A percentile compares a stretch with the other conserved stretches of the same genome.
Conservation (phyloP, 1,140 invertebrate species). For the Drosophila dunni region DNA sequence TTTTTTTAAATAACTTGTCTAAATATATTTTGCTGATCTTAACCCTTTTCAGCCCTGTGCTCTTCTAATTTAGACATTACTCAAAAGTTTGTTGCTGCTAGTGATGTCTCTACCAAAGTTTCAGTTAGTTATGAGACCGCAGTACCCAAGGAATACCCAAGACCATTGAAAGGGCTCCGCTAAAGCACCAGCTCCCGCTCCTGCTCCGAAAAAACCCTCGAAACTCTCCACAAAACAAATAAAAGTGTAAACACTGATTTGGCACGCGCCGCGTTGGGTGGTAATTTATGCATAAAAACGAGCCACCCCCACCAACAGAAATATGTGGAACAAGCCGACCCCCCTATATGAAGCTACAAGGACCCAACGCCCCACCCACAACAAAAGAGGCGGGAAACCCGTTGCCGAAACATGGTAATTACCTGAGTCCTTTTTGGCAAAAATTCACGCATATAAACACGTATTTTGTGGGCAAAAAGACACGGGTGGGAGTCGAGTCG, state of each 20-base stretch:
- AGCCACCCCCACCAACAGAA: not conserved
- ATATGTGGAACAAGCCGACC: constrained; percentile 24
- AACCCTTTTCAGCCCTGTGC: constrained; percentile 2
- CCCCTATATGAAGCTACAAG: not conserved
- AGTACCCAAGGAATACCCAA: constrained; percentile 27
- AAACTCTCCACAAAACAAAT: constrained; percentile 52
- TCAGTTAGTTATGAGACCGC: constrained; percentile 41
- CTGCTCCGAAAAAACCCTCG: not conserved
- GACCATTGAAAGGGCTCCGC: constrained; percentile 2
- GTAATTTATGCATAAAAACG: constrained; percentile 73
- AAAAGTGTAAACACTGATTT: constrained; percentile 83
- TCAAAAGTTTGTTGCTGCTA: constrained; percentile 55
- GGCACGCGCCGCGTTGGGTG: constrained; percentile 70
- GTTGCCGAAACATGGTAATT: constrained; percentile 74
- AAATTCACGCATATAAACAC: constrained; percentile 73
- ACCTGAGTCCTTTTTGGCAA: constrained; percentile 73
- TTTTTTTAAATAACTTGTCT: not conserved
- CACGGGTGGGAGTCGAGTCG: constrained; percentile 40
- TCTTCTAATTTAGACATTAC: constrained; percentile 67
- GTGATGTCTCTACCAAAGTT: constrained; percentile 61
- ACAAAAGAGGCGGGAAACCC: constrained; percentile 32
- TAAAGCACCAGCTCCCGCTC: not conserved
- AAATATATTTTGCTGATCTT: not conserved
- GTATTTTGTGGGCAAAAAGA: constrained; percentile 65
- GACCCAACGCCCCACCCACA: constrained; percentile 2